Evolutionary conservation across 2,888 invertebrate genomes (phyloP).

Genomic region (Tanaodytes sp.): DNA sequence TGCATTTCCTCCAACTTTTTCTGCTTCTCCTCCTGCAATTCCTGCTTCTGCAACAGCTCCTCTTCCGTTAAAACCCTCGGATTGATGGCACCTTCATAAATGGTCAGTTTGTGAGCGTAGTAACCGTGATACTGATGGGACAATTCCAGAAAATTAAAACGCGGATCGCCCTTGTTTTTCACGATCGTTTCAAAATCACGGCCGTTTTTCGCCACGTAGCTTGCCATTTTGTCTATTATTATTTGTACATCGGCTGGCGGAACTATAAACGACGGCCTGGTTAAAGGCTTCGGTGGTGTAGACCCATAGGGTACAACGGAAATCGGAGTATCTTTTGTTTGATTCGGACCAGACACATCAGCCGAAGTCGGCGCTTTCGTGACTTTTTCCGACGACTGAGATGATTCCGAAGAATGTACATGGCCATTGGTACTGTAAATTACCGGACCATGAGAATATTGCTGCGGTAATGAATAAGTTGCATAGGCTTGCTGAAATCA

Average conservation of each 20-base stretch:
- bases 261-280: constrained; percentile 74
- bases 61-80: constrained; percentile 69
- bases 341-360: constrained; percentile 14
- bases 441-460: constrained; percentile 70
- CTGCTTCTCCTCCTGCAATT: constrained; percentile 68
- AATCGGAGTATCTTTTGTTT: constrained; percentile 58
- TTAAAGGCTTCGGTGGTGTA: constrained; percentile 67
- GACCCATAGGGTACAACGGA: constrained; percentile 70
- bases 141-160: constrained; percentile 89
- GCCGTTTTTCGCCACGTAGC: constrained; percentile 96
- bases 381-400: constrained; percentile 29
- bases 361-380: background rate
- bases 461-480: constrained; percentile 66
- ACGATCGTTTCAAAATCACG: constrained; percentile 92
- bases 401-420: constrained; percentile 55
- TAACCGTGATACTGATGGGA: constrained; percentile 86
- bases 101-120: constrained; percentile 81
- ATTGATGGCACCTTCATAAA: constrained; percentile 70
- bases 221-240: constrained; percentile 96
- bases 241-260: constrained; percentile 89
- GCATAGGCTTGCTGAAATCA: constrained; percentile 60
- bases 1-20: constrained; percentile 69
- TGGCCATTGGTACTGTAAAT: constrained; percentile 67
- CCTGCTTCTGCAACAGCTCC: constrained; percentile 68
- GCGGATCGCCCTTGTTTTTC: constrained; percentile 85